These are phyloP conservation scores for Rhynchomys soricoides DNA, from an alignment of 2,113 vertebrate genomes.

Conservation along the genomic window DNA sequence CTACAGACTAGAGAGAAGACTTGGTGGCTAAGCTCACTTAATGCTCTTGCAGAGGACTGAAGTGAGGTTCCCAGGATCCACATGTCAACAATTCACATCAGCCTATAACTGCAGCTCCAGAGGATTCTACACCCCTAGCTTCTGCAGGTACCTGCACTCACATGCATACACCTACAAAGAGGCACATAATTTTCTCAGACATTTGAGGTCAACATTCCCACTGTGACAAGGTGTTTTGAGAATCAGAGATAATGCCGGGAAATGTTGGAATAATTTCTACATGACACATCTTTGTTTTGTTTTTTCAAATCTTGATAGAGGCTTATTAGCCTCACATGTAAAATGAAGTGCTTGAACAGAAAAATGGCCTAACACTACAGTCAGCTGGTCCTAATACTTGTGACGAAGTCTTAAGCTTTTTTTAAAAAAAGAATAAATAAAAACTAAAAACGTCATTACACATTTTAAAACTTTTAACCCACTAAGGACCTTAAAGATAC, in stretches of 20 bases:
- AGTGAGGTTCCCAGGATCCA: not conserved
- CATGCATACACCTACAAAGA: not conserved
- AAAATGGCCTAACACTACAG: not conserved
- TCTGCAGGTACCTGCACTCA: not conserved
- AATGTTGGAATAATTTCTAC: conserved; percentile 14
- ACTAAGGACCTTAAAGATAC: conserved; percentile 27
- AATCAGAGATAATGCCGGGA: conserved; percentile 30
- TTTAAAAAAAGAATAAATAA: conserved; percentile 61
- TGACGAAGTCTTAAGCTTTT: conserved; percentile 50
- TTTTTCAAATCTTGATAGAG: conserved; percentile 37
- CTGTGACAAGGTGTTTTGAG: not conserved
- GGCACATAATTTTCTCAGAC: conserved; percentile 13
- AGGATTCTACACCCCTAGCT: not conserved
- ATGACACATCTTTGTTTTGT: conserved; percentile 30
- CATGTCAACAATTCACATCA: not conserved
- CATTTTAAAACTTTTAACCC: conserved; percentile 38
- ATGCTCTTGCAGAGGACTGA: not conserved
- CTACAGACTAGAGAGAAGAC: not conserved
- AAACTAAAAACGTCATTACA: conserved; percentile 33
- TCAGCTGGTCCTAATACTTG: conserved; percentile 37
- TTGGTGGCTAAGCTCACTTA: not conserved
- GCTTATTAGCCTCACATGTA: conserved; percentile 35
- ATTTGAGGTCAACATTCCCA: conserved; percentile 33
- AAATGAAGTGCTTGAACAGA: conserved; percentile 50
- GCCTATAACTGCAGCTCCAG: not conserved